These are phyloP conservation scores for Dryocosmus kuriphilus DNA, from an alignment of 2,888 invertebrate species.

Conservation along the genomic window DNA sequence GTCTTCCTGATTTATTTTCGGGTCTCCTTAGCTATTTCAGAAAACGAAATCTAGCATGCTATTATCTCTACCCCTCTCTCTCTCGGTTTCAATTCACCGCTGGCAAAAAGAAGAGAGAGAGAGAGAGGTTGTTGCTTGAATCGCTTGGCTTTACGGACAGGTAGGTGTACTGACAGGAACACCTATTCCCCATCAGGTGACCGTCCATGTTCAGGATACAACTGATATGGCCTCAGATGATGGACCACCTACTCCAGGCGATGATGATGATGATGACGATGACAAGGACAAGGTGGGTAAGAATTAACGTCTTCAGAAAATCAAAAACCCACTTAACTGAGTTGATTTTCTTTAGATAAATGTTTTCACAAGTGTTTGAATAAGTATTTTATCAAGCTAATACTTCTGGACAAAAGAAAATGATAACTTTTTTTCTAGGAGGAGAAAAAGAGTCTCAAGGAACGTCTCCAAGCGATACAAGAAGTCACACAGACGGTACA, in stretches of 20 bases:
- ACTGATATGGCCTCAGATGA: slow-evolving; percentile 67
- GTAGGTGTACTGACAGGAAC: slow-evolving; percentile 77
- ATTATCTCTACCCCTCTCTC: not conserved
- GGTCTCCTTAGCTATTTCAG: not conserved
- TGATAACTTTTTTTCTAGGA: slow-evolving; percentile 80
- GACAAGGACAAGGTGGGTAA: slow-evolving; percentile 89
- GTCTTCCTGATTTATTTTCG: not conserved
- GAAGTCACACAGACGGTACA: slow-evolving; percentile 98
- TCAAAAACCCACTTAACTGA: slow-evolving; percentile 41
- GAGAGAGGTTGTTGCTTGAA: slow-evolving; percentile 55
- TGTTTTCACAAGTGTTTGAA: not conserved
- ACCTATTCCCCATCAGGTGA: slow-evolving; percentile 69
- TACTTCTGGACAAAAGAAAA: not conserved
- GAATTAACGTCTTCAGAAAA: slow-evolving; percentile 46
- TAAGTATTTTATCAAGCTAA: not conserved
- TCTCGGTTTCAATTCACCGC: slow-evolving; percentile 6
- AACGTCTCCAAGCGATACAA: slow-evolving; percentile 95
- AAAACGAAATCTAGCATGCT: not conserved
- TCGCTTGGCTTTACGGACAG: slow-evolving; percentile 70
- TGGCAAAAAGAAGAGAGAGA: slow-evolving; percentile 38
- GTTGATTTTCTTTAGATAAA: not conserved
- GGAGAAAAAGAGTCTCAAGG: slow-evolving; percentile 96
- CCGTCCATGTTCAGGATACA: slow-evolving; percentile 65
- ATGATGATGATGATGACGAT: slow-evolving; percentile 90
- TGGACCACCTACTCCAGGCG: slow-evolving; percentile 71